Conservation (phyloP, 2,888 invertebrate species). For the Colletes collaris region DNA sequence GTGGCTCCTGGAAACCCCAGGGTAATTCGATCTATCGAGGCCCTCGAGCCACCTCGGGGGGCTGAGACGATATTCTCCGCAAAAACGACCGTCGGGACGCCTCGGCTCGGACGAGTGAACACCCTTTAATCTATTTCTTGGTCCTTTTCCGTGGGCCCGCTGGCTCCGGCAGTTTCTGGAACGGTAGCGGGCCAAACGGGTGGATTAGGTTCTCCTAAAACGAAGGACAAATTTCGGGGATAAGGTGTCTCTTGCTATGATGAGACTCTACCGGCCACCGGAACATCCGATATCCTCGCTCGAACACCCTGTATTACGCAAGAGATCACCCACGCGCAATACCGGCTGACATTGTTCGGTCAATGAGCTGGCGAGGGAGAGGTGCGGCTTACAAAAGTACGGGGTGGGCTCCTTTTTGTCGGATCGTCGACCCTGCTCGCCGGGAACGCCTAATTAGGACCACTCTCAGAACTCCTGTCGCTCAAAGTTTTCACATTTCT, state of each 20-base stretch:
- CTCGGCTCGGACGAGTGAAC: conserved; percentile 57
- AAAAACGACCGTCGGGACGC: conserved; percentile 63
- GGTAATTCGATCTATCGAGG: conserved; percentile 74
- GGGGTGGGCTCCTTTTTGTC: background rate
- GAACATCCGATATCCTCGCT: conserved; percentile 52
- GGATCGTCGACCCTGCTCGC: background rate
- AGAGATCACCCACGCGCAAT: conserved; percentile 64
- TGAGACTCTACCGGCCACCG: conserved; percentile 49
- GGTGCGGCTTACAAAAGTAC: conserved; percentile 15
- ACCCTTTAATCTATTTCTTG: conserved; percentile 58
- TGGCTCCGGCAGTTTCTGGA: conserved; percentile 30
- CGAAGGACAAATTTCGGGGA: conserved; percentile 64
- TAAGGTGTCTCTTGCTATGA: conserved; percentile 67
- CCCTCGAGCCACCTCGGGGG: conserved; percentile 34
- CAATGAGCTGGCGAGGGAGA: conserved; percentile 30
- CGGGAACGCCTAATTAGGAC: background rate
- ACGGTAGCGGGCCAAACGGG: conserved; percentile 69
- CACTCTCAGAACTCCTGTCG: no score
- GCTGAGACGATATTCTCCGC: conserved; percentile 60
- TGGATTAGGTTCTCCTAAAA: conserved; percentile 68
- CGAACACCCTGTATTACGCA: conserved; percentile 71
- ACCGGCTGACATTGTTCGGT: conserved; percentile 40
- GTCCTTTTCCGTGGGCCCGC: conserved; percentile 32
- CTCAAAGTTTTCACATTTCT: no score
- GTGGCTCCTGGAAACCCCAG: conserved; percentile 54